Base-by-base conservation (phyloP, 2,113 vertebrate species). In the Polypterus bichir region DNA sequence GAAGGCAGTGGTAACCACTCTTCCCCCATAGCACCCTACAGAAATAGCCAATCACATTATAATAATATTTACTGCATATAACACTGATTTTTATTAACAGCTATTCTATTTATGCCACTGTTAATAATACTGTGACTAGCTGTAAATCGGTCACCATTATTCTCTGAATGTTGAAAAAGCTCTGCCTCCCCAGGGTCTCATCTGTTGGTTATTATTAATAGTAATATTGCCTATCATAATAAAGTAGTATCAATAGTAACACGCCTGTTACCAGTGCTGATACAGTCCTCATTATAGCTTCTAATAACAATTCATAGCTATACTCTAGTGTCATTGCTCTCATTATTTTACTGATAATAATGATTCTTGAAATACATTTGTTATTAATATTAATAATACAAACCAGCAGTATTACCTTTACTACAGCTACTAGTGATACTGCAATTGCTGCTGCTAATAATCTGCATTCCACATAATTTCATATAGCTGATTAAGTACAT, bases 391-490 rank as follows among this genome's bases (percentile, higher is more conserved):
- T 83, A 83, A 84, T 82, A 80, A 76, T 76, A 79, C 77, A 80
- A 83, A 84, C 84, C 83, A 85, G 79, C 27, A 27, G 27, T 27
- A 27, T 27, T 27, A 27, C 27, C 27, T 27, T 27, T 27, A 27
- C 27, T 78, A 80, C 77, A 71, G 64, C 77, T 80, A 82, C 27
- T 85, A 80, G 85, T 85, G 77, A 83, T 78, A 75, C 73, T 74
- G 75, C 77, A 77, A 76, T 76, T 76, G 76, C 75, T 77, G 80
- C 74, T 82, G 69, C 75, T 77, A 76, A 82, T 87, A 85, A 86
- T 84, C 83, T 84, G 73, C 81, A 87, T 86, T 81, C 76, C 81
- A 71, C 76, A 84, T 87, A 87, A 87, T 87, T 85, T 83, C 79
- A 79, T 82, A 80, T 82, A 84, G 83, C 78, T 64, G 75, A 70